phyloP scores from a whole-genome alignment of 2,113 vertebrate genomes.

The Physeter macrocephalus region DNA sequence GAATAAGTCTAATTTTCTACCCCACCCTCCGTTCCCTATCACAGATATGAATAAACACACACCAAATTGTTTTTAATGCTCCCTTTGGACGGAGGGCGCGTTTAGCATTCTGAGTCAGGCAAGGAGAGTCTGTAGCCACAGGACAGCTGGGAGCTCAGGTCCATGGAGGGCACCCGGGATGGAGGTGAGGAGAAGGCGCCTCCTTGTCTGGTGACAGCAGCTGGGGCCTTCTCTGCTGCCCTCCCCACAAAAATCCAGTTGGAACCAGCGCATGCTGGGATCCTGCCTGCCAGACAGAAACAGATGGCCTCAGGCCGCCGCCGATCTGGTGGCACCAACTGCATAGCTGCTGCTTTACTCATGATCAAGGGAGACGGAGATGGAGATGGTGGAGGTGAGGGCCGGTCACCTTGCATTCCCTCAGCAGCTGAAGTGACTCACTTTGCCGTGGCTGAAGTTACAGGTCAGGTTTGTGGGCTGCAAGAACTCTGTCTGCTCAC shows the following conservation, averaged over 20 bases:
- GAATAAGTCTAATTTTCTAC: background rate
- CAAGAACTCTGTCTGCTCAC: background rate
- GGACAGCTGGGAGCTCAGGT: constrained; percentile 63
- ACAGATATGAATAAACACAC: background rate
- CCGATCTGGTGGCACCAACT: background rate
- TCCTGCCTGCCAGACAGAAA: constrained; percentile 35
- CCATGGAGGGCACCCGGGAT: background rate
- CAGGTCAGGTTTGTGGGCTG: background rate
- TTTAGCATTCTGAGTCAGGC: constrained; percentile 60
- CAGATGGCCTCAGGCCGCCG: constrained; percentile 26
- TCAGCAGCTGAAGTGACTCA: background rate
- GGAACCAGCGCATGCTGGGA: constrained; percentile 23
- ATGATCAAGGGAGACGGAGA: background rate
- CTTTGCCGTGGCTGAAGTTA: background rate
- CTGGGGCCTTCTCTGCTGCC: constrained; percentile 34
- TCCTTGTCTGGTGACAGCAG: constrained; percentile 66
- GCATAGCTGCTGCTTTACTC: constrained; percentile 28
- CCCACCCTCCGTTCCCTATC: background rate
- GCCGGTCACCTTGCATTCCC: background rate
- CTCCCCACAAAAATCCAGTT: constrained; percentile 44
- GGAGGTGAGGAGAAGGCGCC: constrained; percentile 62
- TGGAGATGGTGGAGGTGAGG: background rate
- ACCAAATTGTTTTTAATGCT: background rate
- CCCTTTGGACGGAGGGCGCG: background rate
- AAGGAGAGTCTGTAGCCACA: constrained; percentile 36